Evolutionary conservation across 2,888 invertebrate species (phyloP), one percentile per base, ranked within the genome.

Genomic region (Pinctada fucata): DNA sequence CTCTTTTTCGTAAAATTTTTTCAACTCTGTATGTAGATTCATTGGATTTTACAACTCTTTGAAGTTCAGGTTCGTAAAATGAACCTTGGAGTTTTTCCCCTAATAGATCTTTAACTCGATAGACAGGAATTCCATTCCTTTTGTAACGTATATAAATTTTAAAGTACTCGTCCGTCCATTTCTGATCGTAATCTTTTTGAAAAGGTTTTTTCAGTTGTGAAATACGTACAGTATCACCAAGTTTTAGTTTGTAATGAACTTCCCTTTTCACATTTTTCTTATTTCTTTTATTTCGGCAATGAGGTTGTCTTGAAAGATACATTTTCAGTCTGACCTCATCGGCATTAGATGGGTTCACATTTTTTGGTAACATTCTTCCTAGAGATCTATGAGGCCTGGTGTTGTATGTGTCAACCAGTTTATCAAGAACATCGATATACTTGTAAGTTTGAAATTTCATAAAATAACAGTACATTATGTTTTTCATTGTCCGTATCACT

Each of bases 381-480:
- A 84, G 73, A 64, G 79, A 79, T 67, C 77, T 51, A 50, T 82
- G 84, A 1, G 82, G 81, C 13, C 78, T 79, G 31, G 72, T 51
- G 48, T 84, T 79, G 68, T 80, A 82, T 63, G 72, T 81, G 8
- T 72, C 49, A 2, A 79, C 79, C 4, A 79, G 69, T 51, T 77
- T 74, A 50, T 80, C 66, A 73, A 80, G 65, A 58, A 78, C 65
- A 75, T 80, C 78, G 10, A 79, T 72, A 74, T 82, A 83, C 13
- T 72, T 52, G 16, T 80, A 79, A 3, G 72, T 66, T 74, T 69
- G 72, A 64, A 72, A 63, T 51, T 75, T 75, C 13, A 50, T 69
- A 58, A 79, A 66, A 50, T 71, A 79, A 48, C 73, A 48, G 65
- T 63, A 79, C 50, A 79, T 49, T 65, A 70, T 76, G 13, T 6